Evolutionary conservation across 2,113 vertebrate genomes (phyloP).

Genomic region (Percopsis transmontana): DNA sequence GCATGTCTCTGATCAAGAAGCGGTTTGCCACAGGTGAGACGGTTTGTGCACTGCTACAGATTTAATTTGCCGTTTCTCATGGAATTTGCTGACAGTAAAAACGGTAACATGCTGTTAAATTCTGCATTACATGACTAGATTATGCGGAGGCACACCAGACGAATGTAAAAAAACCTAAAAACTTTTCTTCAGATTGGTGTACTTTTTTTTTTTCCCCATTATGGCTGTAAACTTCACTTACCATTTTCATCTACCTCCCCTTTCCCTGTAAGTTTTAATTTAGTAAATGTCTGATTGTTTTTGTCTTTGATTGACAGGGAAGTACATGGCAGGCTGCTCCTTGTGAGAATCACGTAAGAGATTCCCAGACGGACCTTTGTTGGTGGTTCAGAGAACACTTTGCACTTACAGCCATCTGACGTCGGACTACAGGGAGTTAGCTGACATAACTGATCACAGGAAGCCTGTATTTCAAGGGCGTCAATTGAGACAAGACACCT

Average conservation of each 20-base stretch:
- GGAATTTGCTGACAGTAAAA: background rate
- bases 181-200: no score
- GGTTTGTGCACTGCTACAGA: background rate
- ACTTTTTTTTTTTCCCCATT: no score
- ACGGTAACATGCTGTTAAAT: no score
- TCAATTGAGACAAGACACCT: background rate
- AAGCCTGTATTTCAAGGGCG: background rate
- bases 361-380: constrained; percentile 7
- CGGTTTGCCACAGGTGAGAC: constrained; percentile 91
- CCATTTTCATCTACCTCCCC: background rate
- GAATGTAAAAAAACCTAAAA: no score
- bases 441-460: background rate
- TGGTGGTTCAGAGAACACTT: constrained; percentile 30
- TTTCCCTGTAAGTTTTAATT: no score
- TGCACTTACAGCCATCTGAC: constrained; percentile 52
- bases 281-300: constrained; percentile 1
- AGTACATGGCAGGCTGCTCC: constrained; percentile 80
- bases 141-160: no score
- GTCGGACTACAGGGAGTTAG: constrained; percentile 6
- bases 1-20: constrained; percentile 95
- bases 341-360: constrained; percentile 58
- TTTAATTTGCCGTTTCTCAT: background rate
- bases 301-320: constrained; percentile 63
- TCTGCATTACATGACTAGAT: no score
- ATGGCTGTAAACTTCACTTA: no score